Evolutionary conservation across 1,140 invertebrate species (phyloP), one percentile per base, ranked within the genome.

Genomic region (Phocides pigmalion): DNA sequence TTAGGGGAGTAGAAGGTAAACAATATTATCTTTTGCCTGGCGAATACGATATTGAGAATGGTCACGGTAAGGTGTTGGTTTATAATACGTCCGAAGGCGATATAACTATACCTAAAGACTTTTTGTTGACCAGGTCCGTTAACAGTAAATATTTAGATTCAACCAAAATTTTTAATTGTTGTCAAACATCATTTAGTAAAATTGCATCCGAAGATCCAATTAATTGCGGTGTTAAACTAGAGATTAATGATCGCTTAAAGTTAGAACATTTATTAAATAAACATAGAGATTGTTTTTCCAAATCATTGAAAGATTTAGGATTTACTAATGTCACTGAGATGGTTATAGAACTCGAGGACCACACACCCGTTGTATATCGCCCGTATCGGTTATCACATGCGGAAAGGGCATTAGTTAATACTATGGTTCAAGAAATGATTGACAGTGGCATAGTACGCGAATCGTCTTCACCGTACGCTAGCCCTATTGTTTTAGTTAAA

Each of bases 401-500:
- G 11, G 49, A 51, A 2, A 2, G 49, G 12, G 12, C n/a, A 0
- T 4, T 19, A n/a, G 49, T 51, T 6, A 32, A 11, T 6, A 12
- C 17, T 15, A 51, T 51, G 49, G 25, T 51, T 11, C 25, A 51
- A 17, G 49, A 51, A 17, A 51, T 51, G 49, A 3, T 6, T 4
- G 49, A 37, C 2, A 1, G 4, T n/a, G n/a, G n/a, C 11, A 51
- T 51, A 35, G 12, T 51, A 4, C 16, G 49, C 3, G 68, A 69
- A 59, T 81, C 74, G 11, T 22, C 51, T 11, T 82, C 75, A 1
- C 35, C 68, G 3, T 82, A 77, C 53, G 72, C 66, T 0, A 79
- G 72, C n/a, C 79, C 79, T 8, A 72, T 82, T 9, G 44, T 79
- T 0, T 3, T 79, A 3, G 80, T 82, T 12, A 41, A 73, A 39